These are phyloP conservation scores for Galeopterus variegatus DNA, from an alignment of 2,113 vertebrate genomes.

Conservation along the genomic window DNA sequence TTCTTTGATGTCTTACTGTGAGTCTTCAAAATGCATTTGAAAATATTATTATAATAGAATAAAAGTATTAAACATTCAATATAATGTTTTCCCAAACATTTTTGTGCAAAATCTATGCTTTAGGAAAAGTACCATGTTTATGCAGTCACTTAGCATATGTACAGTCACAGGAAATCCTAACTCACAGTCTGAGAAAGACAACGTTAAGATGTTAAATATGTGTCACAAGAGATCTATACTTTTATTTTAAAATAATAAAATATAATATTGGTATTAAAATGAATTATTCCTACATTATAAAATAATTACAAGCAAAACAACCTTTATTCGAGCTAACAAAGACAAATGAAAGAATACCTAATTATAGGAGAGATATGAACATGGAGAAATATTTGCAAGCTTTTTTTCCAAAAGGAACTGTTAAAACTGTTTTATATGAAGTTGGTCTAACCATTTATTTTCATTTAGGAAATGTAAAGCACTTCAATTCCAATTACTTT, in stretches of 20 bases:
- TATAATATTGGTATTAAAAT: background rate
- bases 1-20: background rate
- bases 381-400: conserved; percentile 25
- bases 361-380: background rate
- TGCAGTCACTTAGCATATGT: background rate
- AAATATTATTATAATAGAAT: background rate
- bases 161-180: background rate
- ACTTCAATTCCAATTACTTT: conserved; percentile 80
- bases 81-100: background rate
- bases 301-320: conserved; percentile 21
- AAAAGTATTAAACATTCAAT: background rate
- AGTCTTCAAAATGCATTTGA: background rate
- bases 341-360: background rate
- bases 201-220: too few species aligned
- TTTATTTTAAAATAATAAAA: conserved; percentile 28
- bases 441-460: conserved; percentile 81
- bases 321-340: background rate
- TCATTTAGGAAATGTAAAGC: conserved; percentile 82
- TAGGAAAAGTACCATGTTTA: background rate
- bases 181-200: background rate
- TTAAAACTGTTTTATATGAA: conserved; percentile 73
- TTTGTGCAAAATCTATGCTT: background rate
- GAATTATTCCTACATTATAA: background rate
- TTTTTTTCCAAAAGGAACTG: conserved; percentile 48
- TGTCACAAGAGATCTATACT: too few species aligned